These are phyloP conservation scores for Dysidea cf. avara DNA, from an alignment of 37 sponge, comb jelly and placozoan species.

Conservation along the genomic window DNA sequence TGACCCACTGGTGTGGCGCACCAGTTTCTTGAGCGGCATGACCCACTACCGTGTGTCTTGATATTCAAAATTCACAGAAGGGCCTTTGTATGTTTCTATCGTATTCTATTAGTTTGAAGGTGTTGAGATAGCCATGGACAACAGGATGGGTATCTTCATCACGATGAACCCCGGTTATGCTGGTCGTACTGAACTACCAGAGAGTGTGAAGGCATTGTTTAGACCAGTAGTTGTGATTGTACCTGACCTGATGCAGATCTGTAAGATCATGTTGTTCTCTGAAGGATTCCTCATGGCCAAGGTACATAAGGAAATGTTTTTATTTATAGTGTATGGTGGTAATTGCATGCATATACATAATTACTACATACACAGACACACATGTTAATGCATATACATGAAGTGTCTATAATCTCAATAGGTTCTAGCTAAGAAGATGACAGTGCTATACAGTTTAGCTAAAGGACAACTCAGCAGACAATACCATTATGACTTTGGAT, in stretches of 20 bases:
- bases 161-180: slow-evolving; percentile 99
- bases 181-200: slow-evolving; percentile 99
- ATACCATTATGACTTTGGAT: slow-evolving; percentile 99
- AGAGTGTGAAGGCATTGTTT: slow-evolving; percentile 98
- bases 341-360: neutral
- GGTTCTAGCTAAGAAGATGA: slow-evolving; percentile 99
- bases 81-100: too few species aligned
- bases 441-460: slow-evolving; percentile 96
- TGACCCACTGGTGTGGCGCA: too few species aligned
- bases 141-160: slow-evolving; percentile 96
- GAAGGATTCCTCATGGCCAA: slow-evolving; percentile 98
- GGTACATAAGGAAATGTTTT: slow-evolving; percentile 36
- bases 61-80: neutral
- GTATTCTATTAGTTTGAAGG: slow-evolving; percentile 90
- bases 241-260: slow-evolving; percentile 97
- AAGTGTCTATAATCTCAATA: neutral
- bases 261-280: slow-evolving; percentile 99
- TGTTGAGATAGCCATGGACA: slow-evolving; percentile 90
- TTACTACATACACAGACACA: neutral
- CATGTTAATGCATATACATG: neutral
- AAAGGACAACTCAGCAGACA: slow-evolving; percentile 95
- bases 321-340: slow-evolving; percentile 2
- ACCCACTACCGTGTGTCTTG: too few species aligned
- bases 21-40: neutral
- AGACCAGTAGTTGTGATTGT: slow-evolving; percentile 99